Conservation (phyloP, 2,797 vertebrate species). For the Premnoplex brunnescens region DNA sequence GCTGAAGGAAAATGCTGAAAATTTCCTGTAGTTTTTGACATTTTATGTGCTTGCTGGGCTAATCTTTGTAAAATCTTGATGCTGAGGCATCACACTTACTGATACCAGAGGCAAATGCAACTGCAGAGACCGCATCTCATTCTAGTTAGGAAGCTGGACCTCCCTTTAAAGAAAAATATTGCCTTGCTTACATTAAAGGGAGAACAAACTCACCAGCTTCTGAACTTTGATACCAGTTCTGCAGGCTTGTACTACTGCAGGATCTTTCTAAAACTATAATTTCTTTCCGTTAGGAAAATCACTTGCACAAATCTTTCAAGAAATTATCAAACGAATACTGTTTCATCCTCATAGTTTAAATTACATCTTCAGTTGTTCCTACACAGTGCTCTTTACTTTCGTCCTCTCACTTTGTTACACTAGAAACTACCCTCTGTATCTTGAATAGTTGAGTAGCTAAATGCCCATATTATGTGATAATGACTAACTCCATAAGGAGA, state of each 20-base stretch:
- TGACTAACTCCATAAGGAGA: background rate
- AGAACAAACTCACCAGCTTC: background rate
- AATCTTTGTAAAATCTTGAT: slow-evolving; percentile 19
- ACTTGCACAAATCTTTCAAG: background rate
- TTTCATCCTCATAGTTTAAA: background rate
- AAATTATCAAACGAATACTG: background rate
- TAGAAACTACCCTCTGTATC: background rate
- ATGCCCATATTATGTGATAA: background rate
- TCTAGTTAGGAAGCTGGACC: background rate
- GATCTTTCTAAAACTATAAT: background rate
- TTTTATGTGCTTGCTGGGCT: slow-evolving; percentile 9
- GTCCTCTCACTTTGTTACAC: background rate
- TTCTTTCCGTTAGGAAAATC: slow-evolving; percentile 2
- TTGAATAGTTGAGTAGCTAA: background rate
- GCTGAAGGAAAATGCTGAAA: background rate
- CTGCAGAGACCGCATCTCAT: background rate
- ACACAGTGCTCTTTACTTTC: background rate
- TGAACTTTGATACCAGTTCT: background rate
- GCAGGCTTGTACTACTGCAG: background rate
- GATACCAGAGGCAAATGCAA: background rate
- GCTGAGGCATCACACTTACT: background rate
- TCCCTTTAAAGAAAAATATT: background rate
- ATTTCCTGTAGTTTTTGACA: slow-evolving; percentile 15
- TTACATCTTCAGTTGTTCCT: background rate
- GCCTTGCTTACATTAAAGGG: background rate